These are phyloP conservation scores for Todiramphus saurophagus DNA, from an alignment of 2,113 vertebrate species.

Conservation along the genomic window DNA sequence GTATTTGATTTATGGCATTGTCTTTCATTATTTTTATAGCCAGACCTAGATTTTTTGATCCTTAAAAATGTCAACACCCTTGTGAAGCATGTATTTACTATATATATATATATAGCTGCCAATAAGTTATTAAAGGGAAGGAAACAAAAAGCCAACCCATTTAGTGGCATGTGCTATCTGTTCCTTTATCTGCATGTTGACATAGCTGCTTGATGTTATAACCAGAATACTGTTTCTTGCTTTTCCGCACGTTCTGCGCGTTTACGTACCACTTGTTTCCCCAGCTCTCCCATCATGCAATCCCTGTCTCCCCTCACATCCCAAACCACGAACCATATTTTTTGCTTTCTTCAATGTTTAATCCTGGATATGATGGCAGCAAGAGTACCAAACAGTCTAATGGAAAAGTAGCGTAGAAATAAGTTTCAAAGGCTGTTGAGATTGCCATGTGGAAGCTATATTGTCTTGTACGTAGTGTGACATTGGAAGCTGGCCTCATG, in stretches of 20 bases:
- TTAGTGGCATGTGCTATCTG: neutral
- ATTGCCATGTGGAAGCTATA: neutral
- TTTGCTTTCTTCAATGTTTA: neutral
- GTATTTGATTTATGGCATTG: neutral
- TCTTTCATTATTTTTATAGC: neutral
- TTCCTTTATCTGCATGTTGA: neutral
- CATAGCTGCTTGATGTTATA: neutral
- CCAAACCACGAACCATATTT: neutral
- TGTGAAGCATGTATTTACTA: neutral
- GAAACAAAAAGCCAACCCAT: neutral
- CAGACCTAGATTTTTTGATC: neutral
- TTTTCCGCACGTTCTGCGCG: accelerated
- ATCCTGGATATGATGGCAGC: neutral
- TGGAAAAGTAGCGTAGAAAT: neutral
- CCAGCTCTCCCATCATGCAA: neutral
- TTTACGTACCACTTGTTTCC: neutral
- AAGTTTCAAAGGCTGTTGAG: neutral
- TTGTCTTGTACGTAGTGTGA: neutral
- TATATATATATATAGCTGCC: neutral
- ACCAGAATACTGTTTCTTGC: neutral
- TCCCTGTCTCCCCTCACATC: neutral
- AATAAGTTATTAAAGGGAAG: neutral
- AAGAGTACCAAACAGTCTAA: neutral
- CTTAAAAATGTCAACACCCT: neutral
- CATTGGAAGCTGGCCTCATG: neutral